Evolutionary conservation across 2,888 invertebrate genomes (phyloP), one percentile per base, ranked within the genome.

Genomic region (Brachyptera putata): DNA sequence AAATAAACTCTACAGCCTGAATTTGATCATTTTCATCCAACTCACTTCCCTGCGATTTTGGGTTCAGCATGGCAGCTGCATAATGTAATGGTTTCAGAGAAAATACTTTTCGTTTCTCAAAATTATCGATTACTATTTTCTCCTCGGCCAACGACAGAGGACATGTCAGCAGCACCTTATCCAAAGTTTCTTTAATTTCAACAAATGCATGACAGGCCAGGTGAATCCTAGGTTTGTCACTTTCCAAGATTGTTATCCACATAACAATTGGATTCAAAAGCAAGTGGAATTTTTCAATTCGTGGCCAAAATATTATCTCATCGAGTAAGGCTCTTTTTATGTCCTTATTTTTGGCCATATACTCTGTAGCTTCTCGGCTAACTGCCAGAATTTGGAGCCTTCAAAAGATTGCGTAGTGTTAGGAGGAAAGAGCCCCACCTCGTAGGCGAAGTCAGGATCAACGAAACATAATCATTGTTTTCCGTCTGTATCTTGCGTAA

Each of bases 281-380:
- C 18, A 58, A 48, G n/a, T 58, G 39, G 3, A 62, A 18, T 22
- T 36, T 63, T 37, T 61, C 57, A n/a, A 65, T 50, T 5, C 58
- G 41, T 16, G 59, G 36, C 62, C 62, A 64, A 41, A 60, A 64
- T 16, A 62, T 62, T 39, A 36, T 61, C 50, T 64, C 65, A 41
- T 62, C 61, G 14, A 65, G 55, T 24, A 61, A 30, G 25, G 56
- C 30, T 36, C 43, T 46, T 34, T 63, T 58, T 11, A 48, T 30
- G 22, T 53, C n/a, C n/a, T n/a, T n/a, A n/a, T n/a, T 58, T 14
- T 48, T 16, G 13, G 57, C 11, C 1, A 57, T 48, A n/a, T 58
- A 49, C 55, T 34, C 25, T 48, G 56, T 22, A 48, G 57, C 60
- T 26, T 58, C 41, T 56, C 59, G 59, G 56, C 43, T 57, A 13